Percentiles rank a stretch among this genome's conserved stretches.
phyloP scores from a whole-genome alignment of 2,888 invertebrate genomes.

The Malthinus seriepunctatus region DNA sequence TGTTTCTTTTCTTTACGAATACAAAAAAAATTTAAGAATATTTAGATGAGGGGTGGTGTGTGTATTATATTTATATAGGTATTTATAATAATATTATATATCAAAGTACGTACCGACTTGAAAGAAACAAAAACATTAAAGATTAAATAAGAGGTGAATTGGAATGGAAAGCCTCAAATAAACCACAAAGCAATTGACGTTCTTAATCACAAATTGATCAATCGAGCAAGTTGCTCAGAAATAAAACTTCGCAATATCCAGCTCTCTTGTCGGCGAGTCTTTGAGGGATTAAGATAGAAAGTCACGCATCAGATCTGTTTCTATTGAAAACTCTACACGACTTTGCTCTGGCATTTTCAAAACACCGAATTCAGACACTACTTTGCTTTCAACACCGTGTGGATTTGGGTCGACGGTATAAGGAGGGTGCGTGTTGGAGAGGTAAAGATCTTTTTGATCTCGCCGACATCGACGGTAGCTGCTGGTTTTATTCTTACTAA shows the following conservation, averaged over 20 bases:
- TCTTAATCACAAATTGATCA: slow-evolving; percentile 47
- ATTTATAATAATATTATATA: slow-evolving; percentile 18
- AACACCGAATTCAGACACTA: slow-evolving; percentile 39
- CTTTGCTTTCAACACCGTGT: slow-evolving; percentile 39
- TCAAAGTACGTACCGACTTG: slow-evolving; percentile 29
- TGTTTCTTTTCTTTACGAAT: not conserved
- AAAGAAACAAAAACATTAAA: slow-evolving; percentile 25
- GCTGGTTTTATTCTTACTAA: slow-evolving; percentile 6
- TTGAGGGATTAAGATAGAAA: slow-evolving; percentile 47
- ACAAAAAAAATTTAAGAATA: not conserved
- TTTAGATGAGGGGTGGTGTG: slow-evolving; percentile 16
- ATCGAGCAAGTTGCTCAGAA: slow-evolving; percentile 41
- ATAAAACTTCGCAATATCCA: slow-evolving; percentile 46
- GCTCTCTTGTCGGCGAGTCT: slow-evolving; percentile 32
- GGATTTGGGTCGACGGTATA: slow-evolving; percentile 44
- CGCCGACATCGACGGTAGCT: slow-evolving; percentile 41
- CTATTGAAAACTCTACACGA: slow-evolving; percentile 30
- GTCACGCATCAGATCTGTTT: slow-evolving; percentile 44
- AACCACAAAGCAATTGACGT: slow-evolving; percentile 45
- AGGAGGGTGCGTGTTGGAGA: slow-evolving; percentile 45
- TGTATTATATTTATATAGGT: no score
- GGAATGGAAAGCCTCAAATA: slow-evolving; percentile 36
- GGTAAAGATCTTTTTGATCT: slow-evolving; percentile 46
- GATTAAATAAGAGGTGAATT: slow-evolving; percentile 16
- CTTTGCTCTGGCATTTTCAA: slow-evolving; percentile 26